phyloP scores from a whole-genome alignment of 2,797 vertebrate genomes.

The Novumbra hubbsi region DNA sequence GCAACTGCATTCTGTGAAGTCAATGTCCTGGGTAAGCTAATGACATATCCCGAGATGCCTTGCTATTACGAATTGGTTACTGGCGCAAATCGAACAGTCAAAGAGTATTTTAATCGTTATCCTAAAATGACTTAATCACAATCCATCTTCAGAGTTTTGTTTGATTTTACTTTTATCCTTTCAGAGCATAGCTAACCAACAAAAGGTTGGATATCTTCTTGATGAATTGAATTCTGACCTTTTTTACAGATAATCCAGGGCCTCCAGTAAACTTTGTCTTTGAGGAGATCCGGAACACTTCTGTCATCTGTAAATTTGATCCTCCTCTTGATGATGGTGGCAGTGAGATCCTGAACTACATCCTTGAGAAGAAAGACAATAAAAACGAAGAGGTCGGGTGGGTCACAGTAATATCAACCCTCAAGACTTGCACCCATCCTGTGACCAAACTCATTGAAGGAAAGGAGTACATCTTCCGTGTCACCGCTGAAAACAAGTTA shows the following conservation, averaged over 20 bases:
- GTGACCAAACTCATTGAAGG: slow-evolving; percentile 93
- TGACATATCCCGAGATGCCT: too few relatives aligned
- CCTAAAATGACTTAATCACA: neutral
- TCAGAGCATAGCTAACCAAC: too few relatives aligned
- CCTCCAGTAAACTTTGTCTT: slow-evolving; percentile 89
- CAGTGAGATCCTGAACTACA: slow-evolving; percentile 95
- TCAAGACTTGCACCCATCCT: slow-evolving; percentile 86
- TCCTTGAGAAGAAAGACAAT: slow-evolving; percentile 97
- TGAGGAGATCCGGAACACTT: slow-evolving; percentile 90
- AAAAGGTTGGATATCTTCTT: too few relatives aligned
- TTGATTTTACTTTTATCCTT: too few relatives aligned
- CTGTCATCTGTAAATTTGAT: slow-evolving; percentile 89
- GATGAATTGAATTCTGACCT: too few relatives aligned
- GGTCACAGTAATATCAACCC: slow-evolving; percentile 87
- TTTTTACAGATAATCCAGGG: slow-evolving; percentile 83
- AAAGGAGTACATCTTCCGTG: slow-evolving; percentile 95
- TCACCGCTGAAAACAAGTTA: slow-evolving; percentile 92
- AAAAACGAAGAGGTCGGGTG: slow-evolving; percentile 88
- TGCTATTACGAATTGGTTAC: too few relatives aligned
- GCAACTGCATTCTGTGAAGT: slow-evolving; percentile 88
- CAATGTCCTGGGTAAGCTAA: slow-evolving; percentile 84
- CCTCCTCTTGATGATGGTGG: slow-evolving; percentile 94
- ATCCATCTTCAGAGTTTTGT: too few relatives aligned
- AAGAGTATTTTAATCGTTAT: neutral
- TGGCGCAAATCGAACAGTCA: too few relatives aligned